Base-by-base conservation (phyloP, 2,113 vertebrate genomes). In the Pomatorhinus ruficollis region DNA sequence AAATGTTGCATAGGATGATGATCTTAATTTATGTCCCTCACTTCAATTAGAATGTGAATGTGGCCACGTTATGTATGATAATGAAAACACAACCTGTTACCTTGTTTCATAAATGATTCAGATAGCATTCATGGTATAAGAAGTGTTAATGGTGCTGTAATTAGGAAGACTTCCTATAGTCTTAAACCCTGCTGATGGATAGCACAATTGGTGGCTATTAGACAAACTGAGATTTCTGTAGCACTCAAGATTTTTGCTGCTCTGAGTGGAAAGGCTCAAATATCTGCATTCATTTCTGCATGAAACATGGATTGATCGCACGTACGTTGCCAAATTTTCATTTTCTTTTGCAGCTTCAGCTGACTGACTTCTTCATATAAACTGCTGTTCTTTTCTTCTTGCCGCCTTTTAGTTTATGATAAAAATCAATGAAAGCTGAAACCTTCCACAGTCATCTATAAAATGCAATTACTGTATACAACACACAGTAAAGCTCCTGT, bases 381-480 rank as follows among this genome's bases (percentile, higher is more conserved):
- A 98, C 81, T 90, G 94, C 97, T 95, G 96, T 93, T 98, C 97
- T 97, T 98, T 98, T 97, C 98, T 98, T 98, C 97, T 95, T 96
- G 92, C 96, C 11, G 20, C 96, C 93, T 97, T 98, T 98, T 98
- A 98, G 97, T 98, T 98, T 98, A 98, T 98, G 98, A 98, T 97
- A 97, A 95, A 98, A 99, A 99, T 99, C 98, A 98, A 98, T 99
- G 98, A 97, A 95, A 97, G 98, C 97, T 98, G 98, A 98, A 98
- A 97, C 97, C 98, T 99, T 98, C 97, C 96, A 98, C 97, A 96
- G 97, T 87, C 97, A 97, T 98, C 98, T 98, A 97, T 98, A 98
- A 98, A 99, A 99, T 98, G 97, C 98, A 98, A 98, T 99, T 98
- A 98, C 98, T 98, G 95, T 98, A 97, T 97, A 98, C 98, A 98